Conservation (phyloP, 2,113 vertebrate species). For the Callochromis pleurospilus region DNA sequence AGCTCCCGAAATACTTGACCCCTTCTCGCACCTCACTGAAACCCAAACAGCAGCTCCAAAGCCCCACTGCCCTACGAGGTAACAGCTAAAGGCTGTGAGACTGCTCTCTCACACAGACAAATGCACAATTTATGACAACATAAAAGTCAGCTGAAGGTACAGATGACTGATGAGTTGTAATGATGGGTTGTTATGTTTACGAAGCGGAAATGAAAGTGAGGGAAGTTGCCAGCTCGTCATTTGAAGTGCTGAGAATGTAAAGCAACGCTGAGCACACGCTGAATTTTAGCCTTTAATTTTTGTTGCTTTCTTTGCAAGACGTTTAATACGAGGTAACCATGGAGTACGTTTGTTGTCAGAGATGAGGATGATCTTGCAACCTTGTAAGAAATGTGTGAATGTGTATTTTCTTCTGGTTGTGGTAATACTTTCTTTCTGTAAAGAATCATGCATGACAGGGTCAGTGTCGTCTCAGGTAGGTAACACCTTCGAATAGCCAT, state of each 20-base stretch:
- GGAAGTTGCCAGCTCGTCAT: background rate
- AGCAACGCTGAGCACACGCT: background rate
- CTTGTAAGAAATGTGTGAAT: background rate
- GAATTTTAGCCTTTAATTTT: background rate
- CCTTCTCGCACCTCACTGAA: constrained; percentile 90
- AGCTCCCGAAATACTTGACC: constrained; percentile 83
- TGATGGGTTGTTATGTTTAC: background rate
- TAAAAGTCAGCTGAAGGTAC: background rate
- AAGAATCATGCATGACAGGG: background rate
- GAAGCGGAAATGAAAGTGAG: background rate
- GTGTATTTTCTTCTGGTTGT: background rate
- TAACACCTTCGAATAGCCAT: background rate
- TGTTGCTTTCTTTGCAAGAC: background rate
- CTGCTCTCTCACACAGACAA: background rate
- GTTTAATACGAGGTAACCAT: background rate
- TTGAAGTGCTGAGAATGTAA: background rate
- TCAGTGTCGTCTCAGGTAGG: background rate
- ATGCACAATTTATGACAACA: background rate
- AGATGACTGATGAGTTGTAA: background rate
- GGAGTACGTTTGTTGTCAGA: background rate
- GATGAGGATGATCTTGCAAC: background rate
- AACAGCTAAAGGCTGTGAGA: constrained; percentile 60
- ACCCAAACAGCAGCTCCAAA: constrained; percentile 94
- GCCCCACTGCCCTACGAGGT: constrained; percentile 90
- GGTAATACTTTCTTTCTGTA: background rate